Evolutionary conservation across 2,113 vertebrate species (phyloP), one percentile per base, ranked within the genome.

Genomic region (Oceanodroma tethys): DNA sequence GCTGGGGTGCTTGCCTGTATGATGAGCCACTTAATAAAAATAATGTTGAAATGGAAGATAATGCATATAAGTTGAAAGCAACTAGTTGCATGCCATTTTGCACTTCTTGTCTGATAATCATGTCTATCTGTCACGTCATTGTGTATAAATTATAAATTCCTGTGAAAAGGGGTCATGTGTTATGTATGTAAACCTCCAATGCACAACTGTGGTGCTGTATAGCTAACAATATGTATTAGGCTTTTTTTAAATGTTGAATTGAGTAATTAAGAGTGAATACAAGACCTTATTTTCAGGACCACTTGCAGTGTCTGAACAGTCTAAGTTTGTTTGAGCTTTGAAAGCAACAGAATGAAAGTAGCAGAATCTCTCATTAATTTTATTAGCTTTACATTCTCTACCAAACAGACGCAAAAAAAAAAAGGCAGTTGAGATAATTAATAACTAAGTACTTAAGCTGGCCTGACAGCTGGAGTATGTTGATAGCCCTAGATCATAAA

Each of bases 41-140:
- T 68, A 23, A 52, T 29, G 29, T 65, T 75, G 81, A 96, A 84
- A 85, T 90, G 81, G 71, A 94, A 89, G 67, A 70, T 90, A 71
- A 72, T 55, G 58, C 89, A 50, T 88, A 47, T 52, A 45, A 93
- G 13, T 71, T 36, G 70, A 92, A 85, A 92, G 43, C 86, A 88
- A 59, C 30, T 70, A 88, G 66, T 32, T 97, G 94, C 87, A 94
- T 94, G 95, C 45, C 67, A 56, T 88, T 96, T 95, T 96, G 87
- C 87, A 90, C 81, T 96, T 89, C 32, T 87, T 90, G 84, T 96
- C 89, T 81, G 74, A 85, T 91, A 63, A 73, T 76, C 86, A 75
- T 72, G 74, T 88, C 65, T 84, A 6, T 81, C 38, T 86, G 78
- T 94, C 67, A 50, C 0, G 9, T 93, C 84, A 76, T 42, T 89